Evolutionary conservation across 1,140 invertebrate genomes (phyloP), one percentile per base, ranked within the genome.

Genomic region (Ceratosolen solmsi): DNA sequence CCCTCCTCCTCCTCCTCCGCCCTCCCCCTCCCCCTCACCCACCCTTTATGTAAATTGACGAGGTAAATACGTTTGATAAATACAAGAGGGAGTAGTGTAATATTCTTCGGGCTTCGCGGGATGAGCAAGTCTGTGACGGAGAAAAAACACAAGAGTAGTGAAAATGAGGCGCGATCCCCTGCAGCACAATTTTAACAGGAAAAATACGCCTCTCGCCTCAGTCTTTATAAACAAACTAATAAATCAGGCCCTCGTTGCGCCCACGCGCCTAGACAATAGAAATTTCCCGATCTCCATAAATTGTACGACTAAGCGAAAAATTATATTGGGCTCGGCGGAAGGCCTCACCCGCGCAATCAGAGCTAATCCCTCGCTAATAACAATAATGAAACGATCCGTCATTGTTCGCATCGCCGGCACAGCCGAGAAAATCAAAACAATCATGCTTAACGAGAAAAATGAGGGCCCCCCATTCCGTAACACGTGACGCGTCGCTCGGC

Each of bases 241-340:
- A 79, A 71, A 36, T 54, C 46, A 51, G n/a, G 36, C 27, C 27
- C 30, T 11, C 63, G n/a, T 65, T 60, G 5, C 49, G 30, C 13
- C n/a, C 25, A 30, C 77, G 33, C 7, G 22, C 11, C 22, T 30
- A 63, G 49, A 54, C 46, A 70, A 76, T 76, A 49, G 74, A 54
- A 68, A 78, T 78, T 71, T 74, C 56, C 71, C 41, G 41, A 73
- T 80, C 56, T 63, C 70, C 71, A 80, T 80, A 65, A 80, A 74
- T 54, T 54, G 56, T 71, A 5, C 56, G 51, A 80, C 65, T 27
- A 80, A 74, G 49, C 20, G 56, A 25, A 17, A 72, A 79, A 79
- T 79, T 60, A 73, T 46, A 79, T 54, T 56, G 60, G 22, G 17
- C 33, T 41, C n/a, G 9, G 17, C 36, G 30, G n/a, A 54, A 17